Percentiles rank a stretch among this genome's conserved stretches.
Evolutionary conservation across 2,113 vertebrate species (phyloP).

Genomic region (Sturnus vulgaris): DNA sequence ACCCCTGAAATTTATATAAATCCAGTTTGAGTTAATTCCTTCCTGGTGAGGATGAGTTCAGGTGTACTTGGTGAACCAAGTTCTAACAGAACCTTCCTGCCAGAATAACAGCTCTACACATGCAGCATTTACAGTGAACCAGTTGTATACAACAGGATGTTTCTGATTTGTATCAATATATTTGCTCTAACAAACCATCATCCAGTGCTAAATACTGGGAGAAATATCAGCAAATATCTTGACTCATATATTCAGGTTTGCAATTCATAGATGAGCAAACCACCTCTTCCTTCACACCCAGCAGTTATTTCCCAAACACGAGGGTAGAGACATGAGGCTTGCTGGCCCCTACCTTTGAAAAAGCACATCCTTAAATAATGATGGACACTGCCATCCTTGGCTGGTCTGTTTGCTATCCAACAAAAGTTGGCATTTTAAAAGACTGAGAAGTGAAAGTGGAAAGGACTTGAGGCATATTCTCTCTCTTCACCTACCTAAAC

Average conservation of each 20-base stretch:
- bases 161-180: neutral
- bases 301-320: neutral
- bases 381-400: neutral
- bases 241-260: neutral
- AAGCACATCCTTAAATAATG: neutral
- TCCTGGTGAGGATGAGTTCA: neutral
- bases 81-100: neutral
- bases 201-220: neutral
- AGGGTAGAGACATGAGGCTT: neutral
- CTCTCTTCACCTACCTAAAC: neutral
- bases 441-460: neutral
- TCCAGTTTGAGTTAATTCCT: neutral
- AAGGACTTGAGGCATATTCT: neutral
- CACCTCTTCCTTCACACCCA: neutral
- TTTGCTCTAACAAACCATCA: neutral
- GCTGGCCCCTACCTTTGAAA: neutral
- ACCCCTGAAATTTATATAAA: neutral
- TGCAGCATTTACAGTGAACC: neutral
- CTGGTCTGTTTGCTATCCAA: neutral
- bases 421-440: neutral
- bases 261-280: neutral
- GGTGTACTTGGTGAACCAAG: fast-evolving
- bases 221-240: neutral
- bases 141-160: neutral
- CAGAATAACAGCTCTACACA: neutral